Percentiles rank a stretch among this genome's conserved stretches.
These are phyloP conservation scores for Corythaixoides concolor DNA, from an alignment of 2,113 vertebrate species.

Conservation along the genomic window DNA sequence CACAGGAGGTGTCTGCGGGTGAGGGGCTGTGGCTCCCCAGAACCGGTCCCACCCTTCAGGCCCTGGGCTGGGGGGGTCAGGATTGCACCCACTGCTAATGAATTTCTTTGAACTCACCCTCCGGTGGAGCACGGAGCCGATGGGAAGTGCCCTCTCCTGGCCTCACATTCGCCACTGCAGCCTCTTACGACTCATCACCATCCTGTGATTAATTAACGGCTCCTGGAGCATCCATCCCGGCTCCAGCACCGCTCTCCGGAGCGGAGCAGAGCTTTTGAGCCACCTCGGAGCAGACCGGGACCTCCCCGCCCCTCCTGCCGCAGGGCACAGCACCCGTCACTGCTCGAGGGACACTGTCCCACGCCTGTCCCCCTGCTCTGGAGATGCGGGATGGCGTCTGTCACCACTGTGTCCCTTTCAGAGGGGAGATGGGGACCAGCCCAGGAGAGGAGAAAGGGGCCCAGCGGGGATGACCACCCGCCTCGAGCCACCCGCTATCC, in stretches of 20 bases:
- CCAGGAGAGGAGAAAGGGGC: fast-evolving
- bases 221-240: neutral
- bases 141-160: constrained; percentile 35
- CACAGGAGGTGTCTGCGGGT: fast-evolving
- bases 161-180: neutral
- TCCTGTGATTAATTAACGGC: neutral
- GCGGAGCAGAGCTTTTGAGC: neutral
- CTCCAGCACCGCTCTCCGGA: neutral
- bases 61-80: neutral
- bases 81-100: fast-evolving
- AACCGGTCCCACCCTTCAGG: neutral
- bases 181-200: neutral
- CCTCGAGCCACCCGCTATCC: fast-evolving
- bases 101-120: neutral
- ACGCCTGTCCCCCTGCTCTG: neutral
- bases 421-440: neutral
- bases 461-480: too few species aligned
- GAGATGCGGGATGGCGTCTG: neutral
- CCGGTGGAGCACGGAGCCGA: neutral
- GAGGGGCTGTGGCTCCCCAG: fast-evolving
- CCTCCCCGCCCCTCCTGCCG: neutral
- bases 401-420: fast-evolving
- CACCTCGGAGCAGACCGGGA: neutral
- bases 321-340: neutral
- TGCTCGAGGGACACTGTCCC: neutral